Evolutionary conservation across 1,140 invertebrate genomes (phyloP), one percentile per base, ranked within the genome.

Genomic region (Zeugodacus cucurbitae): DNA sequence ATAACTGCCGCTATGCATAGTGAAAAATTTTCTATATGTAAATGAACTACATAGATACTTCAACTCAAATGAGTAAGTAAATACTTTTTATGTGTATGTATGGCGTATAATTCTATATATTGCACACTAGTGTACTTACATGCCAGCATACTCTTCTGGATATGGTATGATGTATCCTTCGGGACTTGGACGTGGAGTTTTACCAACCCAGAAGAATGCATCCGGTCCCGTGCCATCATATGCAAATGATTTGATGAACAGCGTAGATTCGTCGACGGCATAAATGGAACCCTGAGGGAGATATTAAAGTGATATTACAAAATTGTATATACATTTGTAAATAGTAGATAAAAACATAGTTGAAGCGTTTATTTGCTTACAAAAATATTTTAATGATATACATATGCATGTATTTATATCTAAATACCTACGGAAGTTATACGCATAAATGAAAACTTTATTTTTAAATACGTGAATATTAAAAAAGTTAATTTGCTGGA

Each of bases 201-300:
- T 97, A 3, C 97, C 97, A 32, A 97, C 96, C 97, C 97, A 98
- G 94, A 98, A 98, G 94, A 96, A 98, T 5, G 97, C 96, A 92
- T 97, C 97, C 85, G 97, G 97, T 26, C 96, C 97, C 10, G 95
- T 96, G 54, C 97, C 97, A 91, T 98, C 97, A 91, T 98, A 98
- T 6, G 95, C 96, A 92, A 98, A 98, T 58, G 96, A 96, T 91
- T 97, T 96, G 88, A 98, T 96, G 93, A 97, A 98, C 87, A 98
- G 94, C 29, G 97, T 98, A 89, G 95, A 96, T 90, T 98, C 97
- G 91, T 98, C 97, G 2, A 98, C 96, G 0, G 97, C 97, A 93
- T 97, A 98, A 10, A 96, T 96, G 1, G 95, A 95, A 3, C 97
- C 97, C 59, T 94, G 94, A 29, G 87, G 59, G 32, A 88, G 41